These are phyloP conservation scores for Tenthredo notha DNA, from an alignment of 2,888 invertebrate species.

Conservation along the genomic window DNA sequence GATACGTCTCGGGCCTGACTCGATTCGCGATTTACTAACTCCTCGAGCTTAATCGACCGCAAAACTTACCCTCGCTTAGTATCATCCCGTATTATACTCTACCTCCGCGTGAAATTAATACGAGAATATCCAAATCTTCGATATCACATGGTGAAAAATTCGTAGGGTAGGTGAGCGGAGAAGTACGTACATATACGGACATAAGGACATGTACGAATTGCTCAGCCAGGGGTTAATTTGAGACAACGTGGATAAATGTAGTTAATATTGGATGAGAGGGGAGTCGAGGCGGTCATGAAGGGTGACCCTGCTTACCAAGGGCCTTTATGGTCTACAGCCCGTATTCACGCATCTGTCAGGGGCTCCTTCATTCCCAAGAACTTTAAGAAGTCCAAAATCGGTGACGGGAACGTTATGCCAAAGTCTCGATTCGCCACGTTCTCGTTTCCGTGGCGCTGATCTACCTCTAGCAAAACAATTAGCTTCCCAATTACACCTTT, in stretches of 20 bases:
- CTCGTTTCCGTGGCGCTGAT: background rate
- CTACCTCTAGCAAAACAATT: constrained; percentile 13
- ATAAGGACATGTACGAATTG: constrained; percentile 36
- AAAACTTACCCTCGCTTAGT: constrained; percentile 6
- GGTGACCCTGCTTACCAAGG: constrained; percentile 42
- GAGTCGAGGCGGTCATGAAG: constrained; percentile 51
- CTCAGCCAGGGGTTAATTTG: constrained; percentile 73
- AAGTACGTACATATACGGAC: constrained; percentile 20
- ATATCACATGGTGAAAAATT: background rate
- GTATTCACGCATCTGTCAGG: constrained; percentile 46
- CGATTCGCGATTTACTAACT: constrained; percentile 33
- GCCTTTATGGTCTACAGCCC: constrained; percentile 15
- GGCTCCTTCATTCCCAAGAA: constrained; percentile 37
- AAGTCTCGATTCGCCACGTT: background rate
- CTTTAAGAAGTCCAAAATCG: constrained; percentile 15
- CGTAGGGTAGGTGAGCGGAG: background rate
- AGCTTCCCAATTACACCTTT: constrained; percentile 19
- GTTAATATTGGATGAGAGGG: constrained; percentile 75
- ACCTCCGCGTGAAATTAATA: background rate
- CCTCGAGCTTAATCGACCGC: constrained; percentile 19
- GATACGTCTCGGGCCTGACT: constrained; percentile 22
- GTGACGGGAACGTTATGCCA: too few species aligned
- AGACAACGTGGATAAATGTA: constrained; percentile 78
- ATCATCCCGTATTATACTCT: background rate
- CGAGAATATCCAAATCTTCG: background rate